Percentiles rank a stretch among this genome's conserved stretches.
Evolutionary conservation across 2,888 invertebrate species (phyloP).

Genomic region (Pseudococcus jackbeardsleyi): DNA sequence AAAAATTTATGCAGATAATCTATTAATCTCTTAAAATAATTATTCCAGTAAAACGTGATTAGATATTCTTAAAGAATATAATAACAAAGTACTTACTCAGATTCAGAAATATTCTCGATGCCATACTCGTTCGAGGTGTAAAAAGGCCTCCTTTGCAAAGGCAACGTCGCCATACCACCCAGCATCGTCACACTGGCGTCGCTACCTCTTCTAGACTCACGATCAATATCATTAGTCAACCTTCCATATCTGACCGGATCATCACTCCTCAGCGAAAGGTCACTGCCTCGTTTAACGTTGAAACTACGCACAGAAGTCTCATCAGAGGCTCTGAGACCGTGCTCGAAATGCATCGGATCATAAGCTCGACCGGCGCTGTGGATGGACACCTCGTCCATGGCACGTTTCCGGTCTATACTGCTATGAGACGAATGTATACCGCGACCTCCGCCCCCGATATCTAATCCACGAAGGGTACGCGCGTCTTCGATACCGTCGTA

Average conservation of each 20-base stretch:
- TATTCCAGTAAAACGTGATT: too few species aligned
- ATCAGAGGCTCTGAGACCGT: background rate
- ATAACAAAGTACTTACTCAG: constrained; percentile 66
- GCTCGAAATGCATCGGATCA: constrained; percentile 25
- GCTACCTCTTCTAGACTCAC: constrained; percentile 37
- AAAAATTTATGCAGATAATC: too few species aligned
- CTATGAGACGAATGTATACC: constrained; percentile 58
- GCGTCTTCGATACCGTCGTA: constrained; percentile 3
- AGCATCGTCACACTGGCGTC: constrained; percentile 46
- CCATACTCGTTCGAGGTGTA: constrained; percentile 67
- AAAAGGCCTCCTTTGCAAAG: constrained; percentile 67
- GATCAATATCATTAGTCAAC: constrained; percentile 69
- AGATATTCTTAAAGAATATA: too few species aligned
- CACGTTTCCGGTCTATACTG: constrained; percentile 56
- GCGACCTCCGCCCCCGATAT: constrained; percentile 30
- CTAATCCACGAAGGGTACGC: constrained; percentile 35
- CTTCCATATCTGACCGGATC: constrained; percentile 69
- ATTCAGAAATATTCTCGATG: constrained; percentile 66
- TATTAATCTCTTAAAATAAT: too few species aligned
- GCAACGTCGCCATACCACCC: constrained; percentile 34
- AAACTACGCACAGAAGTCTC: constrained; percentile 54
- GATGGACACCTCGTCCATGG: constrained; percentile 30
- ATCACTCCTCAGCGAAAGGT: constrained; percentile 57
- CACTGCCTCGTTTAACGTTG: constrained; percentile 36
- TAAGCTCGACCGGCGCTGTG: constrained; percentile 29